Evolutionary conservation across 2,797 vertebrate genomes (phyloP), one percentile per base, ranked within the genome.

Genomic region (Lithobates sylvaticus): DNA sequence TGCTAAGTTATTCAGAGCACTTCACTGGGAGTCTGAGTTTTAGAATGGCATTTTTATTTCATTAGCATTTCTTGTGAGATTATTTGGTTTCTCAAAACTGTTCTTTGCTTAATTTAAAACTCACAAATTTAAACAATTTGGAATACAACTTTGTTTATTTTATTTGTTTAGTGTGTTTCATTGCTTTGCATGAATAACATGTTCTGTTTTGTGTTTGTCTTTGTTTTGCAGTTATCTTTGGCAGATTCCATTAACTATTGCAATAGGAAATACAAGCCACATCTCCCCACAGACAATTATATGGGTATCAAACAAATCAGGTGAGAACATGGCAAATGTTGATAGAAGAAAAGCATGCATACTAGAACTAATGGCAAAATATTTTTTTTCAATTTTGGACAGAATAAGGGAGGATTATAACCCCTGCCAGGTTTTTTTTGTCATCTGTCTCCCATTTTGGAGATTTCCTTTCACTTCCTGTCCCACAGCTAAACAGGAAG

Each of bases 231-330:
- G 98, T 92, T 97, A 97, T 88, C 96, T 96, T 93, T 99, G 98
- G 98, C 96, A 97, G 93, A 95, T 99, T 84, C 98, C 98, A 67
- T 91, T 99, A 94, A 98, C 97, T 69, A 95, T 99, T 87, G 95
- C 96, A 58, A 93, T 97, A 92, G 98, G 98, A 94, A 99, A 99
- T 91, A 91, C 93, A 83, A 97, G 96, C 89, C 89, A 95, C 83
- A 93, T 97, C 89, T 95, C 96, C 89, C 90, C 95, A 88, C 96
- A 98, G 93, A 93, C 93, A 90, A 96, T 98, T 94, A 96, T 99
- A 94, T 99, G 98, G 98, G 95, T 99, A 93, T 96, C 96, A 93
- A 99, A 98, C 94, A 97, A 93, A 94, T 97, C 98, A 96, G 98
- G 98, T 98, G 96, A 93, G 91, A 89, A 91, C 89, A 93, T 92